phyloP scores from a whole-genome alignment of 2,888 invertebrate species.

The Temnothorax rugatulus region DNA sequence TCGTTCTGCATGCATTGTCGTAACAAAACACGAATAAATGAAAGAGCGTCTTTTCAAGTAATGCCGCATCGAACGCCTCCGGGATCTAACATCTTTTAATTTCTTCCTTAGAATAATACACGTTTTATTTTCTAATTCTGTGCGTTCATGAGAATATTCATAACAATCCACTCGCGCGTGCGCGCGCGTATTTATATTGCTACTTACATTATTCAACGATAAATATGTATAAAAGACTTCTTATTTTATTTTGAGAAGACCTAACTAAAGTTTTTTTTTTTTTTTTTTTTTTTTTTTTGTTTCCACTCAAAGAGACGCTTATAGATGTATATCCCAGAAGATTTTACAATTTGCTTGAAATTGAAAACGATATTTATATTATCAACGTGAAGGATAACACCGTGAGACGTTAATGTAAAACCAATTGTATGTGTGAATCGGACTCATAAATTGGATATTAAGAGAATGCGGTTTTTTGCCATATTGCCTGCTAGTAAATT shows the following conservation, averaged over 20 bases:
- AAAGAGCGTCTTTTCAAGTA: conserved; percentile 9
- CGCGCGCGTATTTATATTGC: background rate
- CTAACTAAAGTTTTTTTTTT: background rate
- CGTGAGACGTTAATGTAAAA: background rate
- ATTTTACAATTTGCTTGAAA: background rate
- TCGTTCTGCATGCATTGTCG: conserved; percentile 23
- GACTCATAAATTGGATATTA: conserved; percentile 10
- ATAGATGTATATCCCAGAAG: background rate
- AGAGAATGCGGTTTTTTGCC: conserved; percentile 19
- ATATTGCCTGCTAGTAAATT: conserved; percentile 35
- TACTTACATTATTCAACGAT: background rate
- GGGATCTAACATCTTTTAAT: background rate
- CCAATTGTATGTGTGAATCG: background rate
- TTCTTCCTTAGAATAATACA: background rate
- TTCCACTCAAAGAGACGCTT: conserved; percentile 1
- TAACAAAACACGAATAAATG: conserved; percentile 28
- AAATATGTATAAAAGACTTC: conserved; percentile 5
- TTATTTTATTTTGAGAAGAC: conserved; percentile 7
- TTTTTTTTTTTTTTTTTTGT: no score
- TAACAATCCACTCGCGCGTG: background rate
- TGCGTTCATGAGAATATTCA: background rate
- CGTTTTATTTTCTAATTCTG: conserved; percentile 3
- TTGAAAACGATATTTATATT: background rate
- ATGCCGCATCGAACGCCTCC: background rate
- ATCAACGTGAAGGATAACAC: background rate